Evolutionary conservation across 2,888 invertebrate species (phyloP).

Genomic region (Yponomeuta plumbellus): DNA sequence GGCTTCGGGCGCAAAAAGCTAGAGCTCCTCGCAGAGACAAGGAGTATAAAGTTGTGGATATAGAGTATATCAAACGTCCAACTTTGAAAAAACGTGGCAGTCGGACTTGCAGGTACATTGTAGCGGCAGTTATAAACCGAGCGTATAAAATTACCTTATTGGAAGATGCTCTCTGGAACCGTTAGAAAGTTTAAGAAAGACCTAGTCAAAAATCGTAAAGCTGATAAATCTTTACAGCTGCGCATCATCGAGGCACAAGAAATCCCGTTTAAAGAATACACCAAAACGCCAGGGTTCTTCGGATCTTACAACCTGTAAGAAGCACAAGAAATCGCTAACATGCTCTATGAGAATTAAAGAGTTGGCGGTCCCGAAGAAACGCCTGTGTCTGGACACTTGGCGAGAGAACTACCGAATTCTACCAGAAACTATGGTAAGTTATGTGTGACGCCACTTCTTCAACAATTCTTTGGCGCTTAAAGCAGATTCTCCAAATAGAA

Average conservation of each 20-base stretch:
- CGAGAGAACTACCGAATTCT: conserved; percentile 41
- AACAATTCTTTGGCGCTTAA: too few species aligned
- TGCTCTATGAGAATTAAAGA: conserved; percentile 46
- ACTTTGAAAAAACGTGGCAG: background rate
- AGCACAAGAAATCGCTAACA: background rate
- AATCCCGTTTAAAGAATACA: background rate
- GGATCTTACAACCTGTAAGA: background rate
- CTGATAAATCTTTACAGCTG: background rate
- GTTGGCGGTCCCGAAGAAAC: conserved; percentile 55
- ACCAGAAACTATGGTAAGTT: conserved; percentile 53
- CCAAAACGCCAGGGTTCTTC: background rate
- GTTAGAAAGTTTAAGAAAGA: too few species aligned
- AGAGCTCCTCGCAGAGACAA: background rate
- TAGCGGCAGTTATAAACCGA: background rate
- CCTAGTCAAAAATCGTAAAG: too few species aligned
- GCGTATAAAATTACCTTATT: background rate
- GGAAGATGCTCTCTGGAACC: background rate
- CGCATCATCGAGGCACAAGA: background rate
- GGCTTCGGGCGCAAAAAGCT: background rate
- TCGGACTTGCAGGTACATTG: background rate
- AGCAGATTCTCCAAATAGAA: too few species aligned
- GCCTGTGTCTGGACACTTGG: conserved; percentile 61
- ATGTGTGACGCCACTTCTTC: too few species aligned
- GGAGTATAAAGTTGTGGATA: background rate
- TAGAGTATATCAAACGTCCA: background rate